Conservation (phyloP, 2,113 vertebrate genomes). For the Coregonus clupeaformis region DNA sequence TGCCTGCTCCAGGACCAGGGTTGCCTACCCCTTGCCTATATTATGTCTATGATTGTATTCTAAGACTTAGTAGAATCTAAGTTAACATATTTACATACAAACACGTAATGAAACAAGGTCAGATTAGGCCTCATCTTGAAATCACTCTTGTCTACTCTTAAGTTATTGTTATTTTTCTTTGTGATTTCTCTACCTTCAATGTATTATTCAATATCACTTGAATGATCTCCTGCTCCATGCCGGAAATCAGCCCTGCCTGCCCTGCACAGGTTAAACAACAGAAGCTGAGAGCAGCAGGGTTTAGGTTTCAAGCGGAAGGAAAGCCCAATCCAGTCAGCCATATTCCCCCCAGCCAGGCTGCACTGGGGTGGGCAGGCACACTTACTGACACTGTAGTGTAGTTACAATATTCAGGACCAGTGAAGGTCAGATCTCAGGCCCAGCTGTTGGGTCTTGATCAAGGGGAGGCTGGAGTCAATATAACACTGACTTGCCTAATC, state of each 20-base stretch:
- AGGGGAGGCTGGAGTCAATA: not conserved
- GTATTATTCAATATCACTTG: not conserved
- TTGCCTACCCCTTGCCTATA: too few relatives aligned
- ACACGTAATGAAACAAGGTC: too few relatives aligned
- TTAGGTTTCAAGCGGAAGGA: constrained; percentile 1
- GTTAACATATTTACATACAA: too few relatives aligned
- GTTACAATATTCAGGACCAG: not conserved
- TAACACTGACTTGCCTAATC: too few relatives aligned
- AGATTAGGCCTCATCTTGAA: too few relatives aligned
- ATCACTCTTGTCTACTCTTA: too few relatives aligned
- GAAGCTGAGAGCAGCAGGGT: not conserved
- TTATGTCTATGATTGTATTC: too few relatives aligned
- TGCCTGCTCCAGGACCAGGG: too few relatives aligned
- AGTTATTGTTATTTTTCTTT: too few relatives aligned
- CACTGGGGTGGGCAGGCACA: not conserved
- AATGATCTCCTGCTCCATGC: not conserved
- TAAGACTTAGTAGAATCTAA: too few relatives aligned
- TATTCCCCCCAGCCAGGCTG: not conserved
- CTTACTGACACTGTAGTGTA: not conserved
- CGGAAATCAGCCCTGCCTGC: not conserved
- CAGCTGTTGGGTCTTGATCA: not conserved
- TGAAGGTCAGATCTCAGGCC: not conserved
- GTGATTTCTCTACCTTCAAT: not conserved
- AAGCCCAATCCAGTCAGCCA: not conserved
- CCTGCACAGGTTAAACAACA: not conserved